phyloP scores from a whole-genome alignment of 2,113 vertebrate genomes.

The Dromaius novaehollandiae region DNA sequence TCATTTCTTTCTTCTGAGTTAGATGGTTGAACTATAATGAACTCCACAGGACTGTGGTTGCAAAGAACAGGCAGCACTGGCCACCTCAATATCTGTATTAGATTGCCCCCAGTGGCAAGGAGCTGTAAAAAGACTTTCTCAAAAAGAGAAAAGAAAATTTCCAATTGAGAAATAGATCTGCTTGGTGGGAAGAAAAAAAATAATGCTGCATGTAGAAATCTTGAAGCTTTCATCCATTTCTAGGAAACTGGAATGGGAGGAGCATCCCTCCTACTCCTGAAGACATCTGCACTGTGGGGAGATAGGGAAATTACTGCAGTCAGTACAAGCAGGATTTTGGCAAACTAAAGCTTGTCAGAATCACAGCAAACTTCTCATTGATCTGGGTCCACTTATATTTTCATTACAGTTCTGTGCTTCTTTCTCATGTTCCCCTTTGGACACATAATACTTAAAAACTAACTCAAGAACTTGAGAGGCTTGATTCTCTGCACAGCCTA shows the following conservation, averaged over 20 bases:
- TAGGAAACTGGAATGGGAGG: conserved; percentile 42
- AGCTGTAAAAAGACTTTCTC: neutral
- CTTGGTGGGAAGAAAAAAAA: neutral
- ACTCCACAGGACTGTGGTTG: neutral
- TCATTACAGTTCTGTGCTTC: neutral
- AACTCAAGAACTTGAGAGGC: neutral
- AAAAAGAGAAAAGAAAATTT: neutral
- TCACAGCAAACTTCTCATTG: neutral
- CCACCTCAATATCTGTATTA: neutral
- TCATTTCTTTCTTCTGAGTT: neutral
- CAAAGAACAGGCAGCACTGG: neutral
- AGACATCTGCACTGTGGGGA: neutral
- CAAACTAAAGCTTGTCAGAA: conserved; percentile 37
- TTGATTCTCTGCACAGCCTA: neutral
- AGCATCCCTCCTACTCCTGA: conserved; percentile 9
- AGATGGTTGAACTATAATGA: neutral
- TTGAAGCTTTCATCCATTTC: conserved; percentile 37
- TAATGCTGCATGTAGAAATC: neutral
- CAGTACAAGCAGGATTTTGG: neutral
- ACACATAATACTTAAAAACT: neutral
- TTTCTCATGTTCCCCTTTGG: conserved; percentile 6
- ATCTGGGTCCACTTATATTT: neutral
- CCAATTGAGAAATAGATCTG: conserved; percentile 26
- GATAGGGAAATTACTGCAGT: neutral
- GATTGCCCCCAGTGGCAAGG: conserved; percentile 57